Evolutionary conservation across 2,113 vertebrate species (phyloP), one percentile per base, ranked within the genome.

Genomic region (Ammodytes marinus): DNA sequence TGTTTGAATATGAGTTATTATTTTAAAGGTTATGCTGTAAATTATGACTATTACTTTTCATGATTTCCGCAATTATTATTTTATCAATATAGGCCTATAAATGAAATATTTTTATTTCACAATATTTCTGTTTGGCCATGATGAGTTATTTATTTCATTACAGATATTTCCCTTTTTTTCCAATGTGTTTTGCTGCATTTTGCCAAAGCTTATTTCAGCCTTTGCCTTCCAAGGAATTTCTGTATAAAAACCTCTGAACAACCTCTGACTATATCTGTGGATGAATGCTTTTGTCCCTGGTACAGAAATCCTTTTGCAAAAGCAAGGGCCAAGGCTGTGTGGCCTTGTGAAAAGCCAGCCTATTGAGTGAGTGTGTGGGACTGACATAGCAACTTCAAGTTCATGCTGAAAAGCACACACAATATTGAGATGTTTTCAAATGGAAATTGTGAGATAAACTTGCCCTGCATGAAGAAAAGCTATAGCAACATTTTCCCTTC

Each of bases 331-430:
- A 83, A 82, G 88, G 84, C 54, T 74, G 58, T 17, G 42, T 37
- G 75, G 42, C 11, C 37, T 75, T 27, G 13, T 57, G 12, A 49
- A 84, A 69, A 45, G 42, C 15, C 19, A 47, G 27, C 0, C 0
- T 71, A 57, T 79, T 68, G 42, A 43, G 4, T 1, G 0, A 63
- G 27, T 40, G 77, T 67, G 10, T 5, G 35, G 63, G 35, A 60
- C 2, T 72, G 82, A 77, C 54, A 37, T 10, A n/a, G 39, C 10
- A 72, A 49, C 11, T 39, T 84, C 63, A 88, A 86, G 80, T 87
- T 76, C 35, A 53, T 2, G 1, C 27, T 40, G 27, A 76, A 45
- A 0, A 9, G 14, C n/a, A 11, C 14, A 49, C 11, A 79, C 52
- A 87, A 69, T 54, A 42, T 9, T 11, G 17, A 19, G 63, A 5